Percentiles rank a stretch among this genome's conserved stretches.
Conservation (phyloP, 2,888 invertebrate species). For the Odiellus spinosus region DNA sequence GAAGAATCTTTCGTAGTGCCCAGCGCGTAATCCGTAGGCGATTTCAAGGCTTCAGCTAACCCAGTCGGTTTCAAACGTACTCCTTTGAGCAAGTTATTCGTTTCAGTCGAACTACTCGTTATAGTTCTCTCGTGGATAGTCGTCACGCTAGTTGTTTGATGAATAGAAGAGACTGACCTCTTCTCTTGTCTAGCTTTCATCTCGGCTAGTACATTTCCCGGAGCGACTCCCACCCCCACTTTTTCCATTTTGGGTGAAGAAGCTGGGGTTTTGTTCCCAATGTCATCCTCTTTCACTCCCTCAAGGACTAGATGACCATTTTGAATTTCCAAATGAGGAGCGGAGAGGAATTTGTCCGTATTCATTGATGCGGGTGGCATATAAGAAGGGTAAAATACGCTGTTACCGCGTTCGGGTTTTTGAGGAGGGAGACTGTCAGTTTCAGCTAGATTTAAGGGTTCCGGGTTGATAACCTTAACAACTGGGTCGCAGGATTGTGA, state of each 20-base stretch:
- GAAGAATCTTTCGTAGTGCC: too few species aligned
- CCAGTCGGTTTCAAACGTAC: constrained; percentile 13
- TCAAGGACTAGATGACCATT: too few species aligned
- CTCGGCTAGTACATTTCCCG: constrained; percentile 10
- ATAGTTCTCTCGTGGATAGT: too few species aligned
- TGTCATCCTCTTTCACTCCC: too few species aligned
- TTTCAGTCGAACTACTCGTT: too few species aligned
- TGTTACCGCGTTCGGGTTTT: too few species aligned
- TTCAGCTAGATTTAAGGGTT: constrained; percentile 1
- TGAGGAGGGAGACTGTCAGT: too few species aligned
- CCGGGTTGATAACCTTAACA: constrained; percentile 8
- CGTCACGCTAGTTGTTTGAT: background rate
- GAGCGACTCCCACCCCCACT: background rate
- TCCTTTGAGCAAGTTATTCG: constrained; percentile 3
- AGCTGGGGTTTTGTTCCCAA: too few species aligned
- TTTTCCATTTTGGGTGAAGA: background rate
- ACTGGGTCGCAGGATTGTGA: constrained; percentile 15
- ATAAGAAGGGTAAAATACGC: too few species aligned
- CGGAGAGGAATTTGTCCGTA: too few species aligned
- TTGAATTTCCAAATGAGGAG: too few species aligned
- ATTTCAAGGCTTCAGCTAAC: constrained; percentile 9
- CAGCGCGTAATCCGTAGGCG: constrained; percentile 6
- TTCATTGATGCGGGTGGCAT: too few species aligned
- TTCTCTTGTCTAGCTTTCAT: constrained; percentile 19
- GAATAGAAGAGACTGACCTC: constrained; percentile 2